Evolutionary conservation across 1,140 invertebrate genomes (phyloP), one percentile per base, ranked within the genome.

Genomic region (Eufriesea mexicana): DNA sequence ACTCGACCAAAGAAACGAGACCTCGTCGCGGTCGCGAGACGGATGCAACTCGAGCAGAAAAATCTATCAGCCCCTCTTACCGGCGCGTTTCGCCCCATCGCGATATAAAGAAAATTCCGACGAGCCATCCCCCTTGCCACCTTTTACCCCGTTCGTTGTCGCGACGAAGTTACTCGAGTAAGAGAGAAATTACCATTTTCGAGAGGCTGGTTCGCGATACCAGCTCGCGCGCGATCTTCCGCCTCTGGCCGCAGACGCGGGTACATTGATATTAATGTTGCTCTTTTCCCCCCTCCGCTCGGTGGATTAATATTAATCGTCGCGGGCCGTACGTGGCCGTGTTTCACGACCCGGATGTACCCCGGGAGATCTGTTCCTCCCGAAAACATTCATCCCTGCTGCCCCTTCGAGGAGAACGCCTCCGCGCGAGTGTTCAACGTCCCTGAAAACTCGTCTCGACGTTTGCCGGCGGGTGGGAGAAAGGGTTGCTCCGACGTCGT

Each of bases 301-400:
- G 5, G 35, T 49, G 88, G 74, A 89, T 89, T 89, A 89, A 89
- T 89, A 89, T 89, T 89, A 89, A 89, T 89, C 87, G 88, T 78
- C 80, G 47, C 71, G 68, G 55, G 25, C 18, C 83, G 87, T 86
- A 68, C 81, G 84, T 88, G 80, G 73, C 74, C 67, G 45, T 80
- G 79, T 88, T 85, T 73, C 84, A 49, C 77, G 67, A 51, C 51
- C 78, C 75, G 62, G 47, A 35, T 6, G 74, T 74, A 74, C 57
- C 71, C 86, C 55, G 73, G 74, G 78, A 86, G 80, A 78, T 78
- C 79, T 89, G 74, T 76, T 79, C 28, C 76, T 80, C 84, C 64
- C 59, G 66, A 77, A 89, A 84, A 89, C 87, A 89, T 89, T 82
- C 80, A 84, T 89, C 87, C 83, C 83, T 64, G 66, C 55, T 51